These are phyloP conservation scores for Tinea semifulvella DNA, from an alignment of 2,888 invertebrate species.

Conservation along the genomic window DNA sequence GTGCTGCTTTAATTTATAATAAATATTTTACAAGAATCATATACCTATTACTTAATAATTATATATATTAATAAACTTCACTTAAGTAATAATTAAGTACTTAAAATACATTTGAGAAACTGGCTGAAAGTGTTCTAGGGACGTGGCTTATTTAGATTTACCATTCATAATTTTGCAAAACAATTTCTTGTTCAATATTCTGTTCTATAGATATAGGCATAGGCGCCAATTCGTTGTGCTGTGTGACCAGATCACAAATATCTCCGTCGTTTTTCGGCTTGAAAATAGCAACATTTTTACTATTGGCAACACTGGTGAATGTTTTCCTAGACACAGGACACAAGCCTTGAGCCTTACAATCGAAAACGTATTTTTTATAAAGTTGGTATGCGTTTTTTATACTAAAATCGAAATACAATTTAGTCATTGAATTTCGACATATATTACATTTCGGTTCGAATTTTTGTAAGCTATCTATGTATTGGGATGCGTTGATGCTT, in stretches of 20 bases:
- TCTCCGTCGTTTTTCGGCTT: slow-evolving; percentile 38
- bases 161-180: too few species aligned
- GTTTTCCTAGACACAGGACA: slow-evolving; percentile 42
- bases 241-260: slow-evolving; percentile 31
- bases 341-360: slow-evolving; percentile 26
- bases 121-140: too few species aligned
- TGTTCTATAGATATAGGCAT: not conserved
- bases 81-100: too few species aligned
- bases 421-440: slow-evolving; percentile 24
- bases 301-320: slow-evolving; percentile 32
- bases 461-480: slow-evolving; percentile 37
- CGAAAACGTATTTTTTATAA: slow-evolving; percentile 32
- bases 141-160: too few species aligned
- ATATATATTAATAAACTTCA: too few species aligned
- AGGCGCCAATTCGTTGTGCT: slow-evolving; percentile 29
- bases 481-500: slow-evolving; percentile 31
- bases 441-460: slow-evolving; percentile 31
- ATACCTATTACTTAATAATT: too few species aligned
- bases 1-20: too few species aligned
- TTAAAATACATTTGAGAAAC: too few species aligned
- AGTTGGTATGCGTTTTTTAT: slow-evolving; percentile 39
- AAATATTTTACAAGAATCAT: too few species aligned
- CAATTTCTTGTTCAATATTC: not conserved
- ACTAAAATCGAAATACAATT: slow-evolving; percentile 30
- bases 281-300: slow-evolving; percentile 37